Evolutionary conservation across 1,140 invertebrate genomes (phyloP).

Genomic region (Panulirus ornatus): DNA sequence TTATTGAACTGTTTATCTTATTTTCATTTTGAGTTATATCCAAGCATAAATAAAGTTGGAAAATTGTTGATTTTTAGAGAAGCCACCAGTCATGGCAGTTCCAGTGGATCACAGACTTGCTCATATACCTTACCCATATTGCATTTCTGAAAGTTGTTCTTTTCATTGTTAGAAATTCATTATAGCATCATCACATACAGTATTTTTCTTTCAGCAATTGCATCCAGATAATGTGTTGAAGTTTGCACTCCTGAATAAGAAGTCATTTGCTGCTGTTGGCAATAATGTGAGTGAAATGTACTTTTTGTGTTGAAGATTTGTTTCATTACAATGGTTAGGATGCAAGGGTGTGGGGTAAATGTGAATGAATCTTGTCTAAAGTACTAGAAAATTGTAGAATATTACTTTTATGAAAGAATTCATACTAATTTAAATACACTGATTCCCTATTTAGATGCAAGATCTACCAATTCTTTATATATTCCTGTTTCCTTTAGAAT

Average conservation of each 20-base stretch:
- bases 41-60: not conserved
- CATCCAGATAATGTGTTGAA: conserved; percentile 35
- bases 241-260: conserved; percentile 45
- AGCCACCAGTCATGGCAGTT: no score
- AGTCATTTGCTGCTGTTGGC: not conserved
- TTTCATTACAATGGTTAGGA: not conserved
- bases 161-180: not conserved
- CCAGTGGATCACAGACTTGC: no score
- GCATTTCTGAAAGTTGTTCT: not conserved
- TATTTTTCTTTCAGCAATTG: conserved; percentile 10
- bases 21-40: not conserved
- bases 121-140: not conserved
- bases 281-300: conserved; percentile 34
- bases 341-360: no score
- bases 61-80: not conserved
- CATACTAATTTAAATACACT: not conserved
- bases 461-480: not conserved
- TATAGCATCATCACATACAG: not conserved
- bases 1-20: no score
- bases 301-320: not conserved
- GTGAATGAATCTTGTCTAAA: no score
- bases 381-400: no score
- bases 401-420: not conserved
- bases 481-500: no score
- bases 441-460: not conserved